Percentiles rank a stretch among this genome's conserved stretches.
phyloP scores from a whole-genome alignment of 2,888 invertebrate species.

The Ptilodon capucinus region DNA sequence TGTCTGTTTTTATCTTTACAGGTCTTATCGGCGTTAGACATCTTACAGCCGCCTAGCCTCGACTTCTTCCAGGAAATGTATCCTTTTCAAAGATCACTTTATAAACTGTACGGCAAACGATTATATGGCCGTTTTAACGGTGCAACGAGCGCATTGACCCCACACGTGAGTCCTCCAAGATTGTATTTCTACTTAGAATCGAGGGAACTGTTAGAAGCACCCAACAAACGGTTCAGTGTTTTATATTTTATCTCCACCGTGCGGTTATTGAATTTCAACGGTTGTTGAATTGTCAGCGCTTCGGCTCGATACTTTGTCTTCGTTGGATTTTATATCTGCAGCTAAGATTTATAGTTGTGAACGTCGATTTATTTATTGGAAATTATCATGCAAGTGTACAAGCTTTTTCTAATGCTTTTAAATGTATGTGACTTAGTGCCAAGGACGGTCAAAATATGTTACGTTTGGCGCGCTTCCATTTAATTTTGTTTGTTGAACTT shows the following conservation, averaged over 20 bases:
- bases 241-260: constrained; percentile 37
- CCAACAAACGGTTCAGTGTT: constrained; percentile 32
- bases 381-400: constrained; percentile 17
- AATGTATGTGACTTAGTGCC: neutral
- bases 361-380: constrained; percentile 28
- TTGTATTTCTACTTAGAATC: constrained; percentile 44
- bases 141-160: constrained; percentile 50
- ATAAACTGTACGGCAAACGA: constrained; percentile 37
- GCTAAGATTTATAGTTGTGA: constrained; percentile 40
- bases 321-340: constrained; percentile 42
- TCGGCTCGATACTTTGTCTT: constrained; percentile 44
- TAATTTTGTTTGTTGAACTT: neutral
- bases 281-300: constrained; percentile 45
- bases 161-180: constrained; percentile 38
- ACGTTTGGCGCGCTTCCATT: neutral
- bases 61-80: constrained; percentile 99
- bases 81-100: constrained; percentile 84
- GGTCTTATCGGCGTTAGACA: constrained; percentile 99
- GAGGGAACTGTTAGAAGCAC: constrained; percentile 35
- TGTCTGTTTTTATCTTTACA: constrained; percentile 79
- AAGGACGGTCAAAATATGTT: neutral
- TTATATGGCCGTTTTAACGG: constrained; percentile 46
- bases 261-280: constrained; percentile 46
- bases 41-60: constrained; percentile 98
- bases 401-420: constrained; percentile 3